Conservation (phyloP, 2,113 vertebrate genomes). For the Phrynocephalus versicolor region DNA sequence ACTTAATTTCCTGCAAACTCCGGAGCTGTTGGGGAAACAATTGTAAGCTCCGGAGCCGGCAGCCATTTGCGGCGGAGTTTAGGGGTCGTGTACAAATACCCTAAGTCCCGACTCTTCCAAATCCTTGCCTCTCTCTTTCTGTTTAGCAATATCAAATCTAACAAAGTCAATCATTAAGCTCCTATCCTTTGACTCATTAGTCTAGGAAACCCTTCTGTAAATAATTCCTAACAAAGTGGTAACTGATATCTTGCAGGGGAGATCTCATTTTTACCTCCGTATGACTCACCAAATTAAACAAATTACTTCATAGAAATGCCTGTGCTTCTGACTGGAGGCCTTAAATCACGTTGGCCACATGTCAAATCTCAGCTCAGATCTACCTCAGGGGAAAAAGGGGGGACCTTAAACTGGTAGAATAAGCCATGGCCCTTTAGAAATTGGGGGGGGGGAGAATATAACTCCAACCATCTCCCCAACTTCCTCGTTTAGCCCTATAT, state of each 20-base stretch:
- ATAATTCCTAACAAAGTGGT: too few species aligned
- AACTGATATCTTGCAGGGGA: neutral
- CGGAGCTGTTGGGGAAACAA: too few species aligned
- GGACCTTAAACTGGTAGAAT: neutral
- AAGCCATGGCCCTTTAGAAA: too few species aligned
- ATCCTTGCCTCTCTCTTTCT: neutral
- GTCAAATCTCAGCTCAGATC: neutral
- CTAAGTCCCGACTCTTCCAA: too few species aligned
- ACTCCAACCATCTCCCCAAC: neutral
- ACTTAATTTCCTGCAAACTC: too few species aligned
- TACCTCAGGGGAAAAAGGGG: neutral
- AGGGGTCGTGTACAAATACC: too few species aligned
- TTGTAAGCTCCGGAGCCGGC: too few species aligned
- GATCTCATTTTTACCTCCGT: neutral
- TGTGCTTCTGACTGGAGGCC: neutral
- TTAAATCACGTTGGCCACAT: neutral
- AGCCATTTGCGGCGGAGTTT: too few species aligned
- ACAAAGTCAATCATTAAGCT: too few species aligned
- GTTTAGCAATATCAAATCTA: neutral
- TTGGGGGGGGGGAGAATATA: neutral
- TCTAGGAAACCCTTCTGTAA: neutral
- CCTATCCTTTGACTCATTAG: neutral
- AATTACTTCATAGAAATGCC: neutral
- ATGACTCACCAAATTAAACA: neutral
- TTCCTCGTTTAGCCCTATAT: neutral